Evolutionary conservation across 1,140 invertebrate species (phyloP), one percentile per base, ranked within the genome.

Genomic region (Drosophila kanapiae): DNA sequence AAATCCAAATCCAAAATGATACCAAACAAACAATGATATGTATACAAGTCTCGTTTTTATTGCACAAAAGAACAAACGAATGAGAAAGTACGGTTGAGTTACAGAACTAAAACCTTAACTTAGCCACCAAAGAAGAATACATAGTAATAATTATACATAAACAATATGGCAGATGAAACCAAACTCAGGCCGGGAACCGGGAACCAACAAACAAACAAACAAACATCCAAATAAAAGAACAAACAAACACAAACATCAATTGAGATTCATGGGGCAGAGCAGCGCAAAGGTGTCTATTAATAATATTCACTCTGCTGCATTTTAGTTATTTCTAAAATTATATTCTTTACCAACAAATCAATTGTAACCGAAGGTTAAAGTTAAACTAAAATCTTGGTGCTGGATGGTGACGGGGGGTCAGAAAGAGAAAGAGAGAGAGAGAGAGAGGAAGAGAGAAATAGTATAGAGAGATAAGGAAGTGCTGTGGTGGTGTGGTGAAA

Each of bases 11-110:
- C 45, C 47, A 59, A 78, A 79, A 64, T 51, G 62, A 75, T 65
- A 87, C 59, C 45, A 69, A 59, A 70, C 27, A 79, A 87, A 87
- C 71, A 82, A 80, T 83, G 77, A 88, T 87, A 87, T 87, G 84
- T 83, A 83, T 87, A 78, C 67, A 78, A 78, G 58, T 69, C 68
- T 88, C 68, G 62, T 64, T 83, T 77, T 82, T 83, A 87, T 88
- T 88, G 76, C 68, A 70, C 84, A 72, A 77, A 76, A 64, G 35
- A 75, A 69, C 47, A 67, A 76, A 61, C 37, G 56, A 72, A 71
- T 71, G 54, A 69, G 57, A 45, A 65, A 54, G 47, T 58, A 82
- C 37, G 47, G 13, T 47, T 49, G 59, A 62, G 42, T 47, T 75
- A 58, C 37, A 79, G 33, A 76, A 76, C 54, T 75, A 79, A 67